A percentile compares a stretch with the other conserved stretches of the same genome.
These are phyloP conservation scores for Xerus rutilus DNA, from an alignment of 2,797 vertebrate genomes.

Conservation along the genomic window DNA sequence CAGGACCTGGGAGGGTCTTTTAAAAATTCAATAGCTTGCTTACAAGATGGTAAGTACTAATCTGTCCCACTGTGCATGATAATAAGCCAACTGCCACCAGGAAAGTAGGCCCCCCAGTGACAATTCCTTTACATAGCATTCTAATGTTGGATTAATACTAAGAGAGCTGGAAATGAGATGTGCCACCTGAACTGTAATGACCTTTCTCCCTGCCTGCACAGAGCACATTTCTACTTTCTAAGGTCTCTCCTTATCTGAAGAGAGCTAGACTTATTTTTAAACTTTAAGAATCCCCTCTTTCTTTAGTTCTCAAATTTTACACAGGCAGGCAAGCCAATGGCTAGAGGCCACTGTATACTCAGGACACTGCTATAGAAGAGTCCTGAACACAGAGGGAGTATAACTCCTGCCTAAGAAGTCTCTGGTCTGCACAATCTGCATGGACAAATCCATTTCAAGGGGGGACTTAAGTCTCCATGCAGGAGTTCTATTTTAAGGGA, in stretches of 20 bases:
- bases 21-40: conserved; percentile 60
- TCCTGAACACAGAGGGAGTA: not conserved
- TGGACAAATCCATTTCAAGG: conserved; percentile 55
- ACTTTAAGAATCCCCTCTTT: not conserved
- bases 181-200: not conserved
- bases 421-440: not conserved
- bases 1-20: conserved; percentile 39
- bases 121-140: conserved; percentile 69
- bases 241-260: not conserved
- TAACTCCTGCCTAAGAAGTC: not conserved
- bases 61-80: conserved; percentile 50
- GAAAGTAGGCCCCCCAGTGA: conserved; percentile 70
- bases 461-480: conserved; percentile 47
- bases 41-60: conserved; percentile 49
- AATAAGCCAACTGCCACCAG: conserved; percentile 17
- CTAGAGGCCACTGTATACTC: not conserved
- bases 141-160: not conserved
- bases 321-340: not conserved
- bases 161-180: not conserved
- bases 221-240: not conserved
- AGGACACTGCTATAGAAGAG: not conserved
- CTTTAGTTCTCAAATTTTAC: not conserved
- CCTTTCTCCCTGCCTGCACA: not conserved
- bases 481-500: conserved; percentile 78
- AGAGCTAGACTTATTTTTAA: not conserved